These are phyloP conservation scores for Triplophysa siluroides DNA, from an alignment of 2,113 vertebrate genomes.

Conservation along the genomic window DNA sequence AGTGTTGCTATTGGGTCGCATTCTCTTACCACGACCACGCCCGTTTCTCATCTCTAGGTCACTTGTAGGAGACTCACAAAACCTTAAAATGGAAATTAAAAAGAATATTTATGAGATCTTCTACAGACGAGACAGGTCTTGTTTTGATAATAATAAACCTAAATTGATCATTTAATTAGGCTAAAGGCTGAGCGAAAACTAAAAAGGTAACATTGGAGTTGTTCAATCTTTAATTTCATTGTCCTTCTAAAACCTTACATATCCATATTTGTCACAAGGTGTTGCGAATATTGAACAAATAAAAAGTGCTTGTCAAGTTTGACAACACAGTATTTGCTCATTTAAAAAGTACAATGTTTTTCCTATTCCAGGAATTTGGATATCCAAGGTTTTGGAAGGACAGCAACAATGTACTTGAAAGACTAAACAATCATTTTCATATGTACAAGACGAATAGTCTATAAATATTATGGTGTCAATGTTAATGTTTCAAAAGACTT, in stretches of 20 bases:
- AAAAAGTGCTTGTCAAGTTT: too few relatives aligned
- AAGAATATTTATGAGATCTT: background rate
- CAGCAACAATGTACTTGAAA: too few relatives aligned
- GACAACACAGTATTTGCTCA: too few relatives aligned
- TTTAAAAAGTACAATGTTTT: too few relatives aligned
- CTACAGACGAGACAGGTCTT: background rate
- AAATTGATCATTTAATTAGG: background rate
- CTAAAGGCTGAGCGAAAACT: background rate
- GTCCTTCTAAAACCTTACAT: too few relatives aligned
- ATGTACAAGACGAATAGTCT: too few relatives aligned
- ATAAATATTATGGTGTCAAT: too few relatives aligned
- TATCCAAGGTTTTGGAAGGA: too few relatives aligned
- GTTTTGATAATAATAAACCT: background rate
- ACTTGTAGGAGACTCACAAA: slow-evolving; percentile 98
- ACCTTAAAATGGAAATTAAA: slow-evolving; percentile 72
- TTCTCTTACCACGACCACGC: slow-evolving; percentile 91
- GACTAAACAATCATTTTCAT: too few relatives aligned
- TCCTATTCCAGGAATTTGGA: too few relatives aligned
- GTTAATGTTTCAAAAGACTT: background rate
- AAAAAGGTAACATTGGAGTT: background rate
- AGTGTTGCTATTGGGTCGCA: slow-evolving; percentile 94
- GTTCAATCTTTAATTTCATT: background rate
- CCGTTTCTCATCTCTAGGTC: slow-evolving; percentile 97
- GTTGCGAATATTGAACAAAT: too few relatives aligned
- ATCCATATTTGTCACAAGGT: too few relatives aligned